Conservation (phyloP, 2,113 vertebrate genomes). For the Hiodon tergisus region DNA sequence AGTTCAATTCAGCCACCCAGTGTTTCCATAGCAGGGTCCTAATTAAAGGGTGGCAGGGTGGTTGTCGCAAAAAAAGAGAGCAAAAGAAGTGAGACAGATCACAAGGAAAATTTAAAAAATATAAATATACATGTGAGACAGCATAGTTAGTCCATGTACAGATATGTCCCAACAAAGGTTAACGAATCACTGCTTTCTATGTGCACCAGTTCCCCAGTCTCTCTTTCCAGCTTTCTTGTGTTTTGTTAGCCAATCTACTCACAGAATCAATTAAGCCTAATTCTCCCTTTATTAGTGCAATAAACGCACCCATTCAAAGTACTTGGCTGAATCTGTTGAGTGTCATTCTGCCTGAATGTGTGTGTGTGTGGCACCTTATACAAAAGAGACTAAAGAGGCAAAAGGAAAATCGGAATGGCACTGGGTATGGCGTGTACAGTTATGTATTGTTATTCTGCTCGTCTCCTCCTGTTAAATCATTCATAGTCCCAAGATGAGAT, state of each 20-base stretch:
- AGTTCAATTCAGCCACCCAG: conserved; percentile 11
- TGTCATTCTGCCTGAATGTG: conserved; percentile 14
- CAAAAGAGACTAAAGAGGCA: conserved; percentile 31
- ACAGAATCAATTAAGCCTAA: not conserved
- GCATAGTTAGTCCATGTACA: not conserved
- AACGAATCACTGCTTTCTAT: not conserved
- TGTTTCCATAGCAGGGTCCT: conserved; percentile 12
- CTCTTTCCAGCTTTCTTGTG: not conserved
- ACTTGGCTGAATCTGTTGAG: not conserved
- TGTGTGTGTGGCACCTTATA: conserved; percentile 30
- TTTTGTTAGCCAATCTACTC: no score
- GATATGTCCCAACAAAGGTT: not conserved
- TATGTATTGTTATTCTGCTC: conserved; percentile 61
- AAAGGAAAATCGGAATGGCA: conserved; percentile 40
- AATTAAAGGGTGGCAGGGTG: conserved; percentile 22
- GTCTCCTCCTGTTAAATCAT: conserved; percentile 60
- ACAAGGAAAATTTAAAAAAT: not conserved
- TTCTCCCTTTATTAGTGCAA: not conserved
- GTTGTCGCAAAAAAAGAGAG: not conserved
- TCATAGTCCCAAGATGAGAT: conserved; percentile 65
- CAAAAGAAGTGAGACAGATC: not conserved
- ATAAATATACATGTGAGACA: not conserved
- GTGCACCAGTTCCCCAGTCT: not conserved
- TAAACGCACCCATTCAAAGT: not conserved
- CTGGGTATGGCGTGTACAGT: conserved; percentile 46